Percentiles rank a stretch among this genome's conserved stretches.
Evolutionary conservation across 2,797 vertebrate species (phyloP).

Genomic region (Karalla daura): DNA sequence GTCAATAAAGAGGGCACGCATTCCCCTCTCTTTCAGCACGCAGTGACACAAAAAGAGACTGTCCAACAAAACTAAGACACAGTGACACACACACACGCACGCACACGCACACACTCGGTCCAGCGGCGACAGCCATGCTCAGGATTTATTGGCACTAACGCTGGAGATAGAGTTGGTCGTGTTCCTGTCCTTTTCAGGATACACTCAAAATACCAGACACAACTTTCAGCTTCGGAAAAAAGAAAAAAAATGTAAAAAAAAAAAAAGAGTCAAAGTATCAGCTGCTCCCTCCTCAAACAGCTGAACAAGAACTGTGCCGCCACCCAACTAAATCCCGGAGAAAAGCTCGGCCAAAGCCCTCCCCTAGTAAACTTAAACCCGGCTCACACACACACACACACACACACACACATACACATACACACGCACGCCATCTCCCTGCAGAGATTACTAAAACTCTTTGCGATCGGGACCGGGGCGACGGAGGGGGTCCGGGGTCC

Average conservation of each 20-base stretch:
- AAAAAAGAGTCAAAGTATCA: too few relatives aligned
- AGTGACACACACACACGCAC: slow-evolving; percentile 2
- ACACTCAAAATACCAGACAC: neutral
- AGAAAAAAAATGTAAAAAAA: too few relatives aligned
- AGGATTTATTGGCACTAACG: slow-evolving; percentile 1
- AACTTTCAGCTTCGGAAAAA: too few relatives aligned
- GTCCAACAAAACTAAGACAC: slow-evolving; percentile 5
- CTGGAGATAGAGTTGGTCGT: neutral
- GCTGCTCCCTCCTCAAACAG: slow-evolving; percentile 9
- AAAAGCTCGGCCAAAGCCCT: slow-evolving; percentile 59
- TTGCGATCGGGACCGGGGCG: slow-evolving; percentile 59
- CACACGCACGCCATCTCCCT: slow-evolving; percentile 29
- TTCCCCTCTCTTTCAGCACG: neutral
- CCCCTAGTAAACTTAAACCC: slow-evolving; percentile 50
- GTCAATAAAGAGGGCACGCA: slow-evolving; percentile 67
- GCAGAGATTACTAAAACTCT: slow-evolving; percentile 68
- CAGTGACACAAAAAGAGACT: neutral
- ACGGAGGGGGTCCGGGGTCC: slow-evolving; percentile 52
- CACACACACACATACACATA: slow-evolving; percentile 15
- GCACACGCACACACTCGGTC: neutral
- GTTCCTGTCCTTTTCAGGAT: slow-evolving; percentile 10
- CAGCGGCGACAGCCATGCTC: neutral
- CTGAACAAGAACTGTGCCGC: slow-evolving; percentile 52
- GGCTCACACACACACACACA: neutral
- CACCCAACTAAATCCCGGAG: slow-evolving; percentile 49